A percentile compares a stretch with the other conserved stretches of the same genome.
Evolutionary conservation across 2,797 vertebrate genomes (phyloP).

Genomic region (Ctenochaetus hawaiiensis): DNA sequence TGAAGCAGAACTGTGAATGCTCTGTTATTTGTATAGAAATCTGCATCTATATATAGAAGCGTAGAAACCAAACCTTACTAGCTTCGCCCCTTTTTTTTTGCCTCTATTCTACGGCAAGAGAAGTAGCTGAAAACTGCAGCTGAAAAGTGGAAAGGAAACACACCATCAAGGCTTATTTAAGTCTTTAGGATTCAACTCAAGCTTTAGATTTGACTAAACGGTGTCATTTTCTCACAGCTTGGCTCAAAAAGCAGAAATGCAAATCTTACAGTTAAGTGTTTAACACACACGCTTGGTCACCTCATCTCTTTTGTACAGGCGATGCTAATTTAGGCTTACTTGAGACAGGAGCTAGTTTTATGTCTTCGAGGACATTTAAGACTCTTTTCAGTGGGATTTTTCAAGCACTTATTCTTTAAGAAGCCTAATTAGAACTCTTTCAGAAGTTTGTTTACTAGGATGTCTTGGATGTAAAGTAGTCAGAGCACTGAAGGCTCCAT

Average conservation of each 20-base stretch:
- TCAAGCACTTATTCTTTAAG: conserved; percentile 13
- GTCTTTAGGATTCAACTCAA: conserved; percentile 21
- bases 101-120: background rate
- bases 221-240: conserved; percentile 31
- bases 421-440: conserved; percentile 52
- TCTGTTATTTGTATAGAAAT: conserved; percentile 18
- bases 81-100: conserved; percentile 5
- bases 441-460: conserved; percentile 16
- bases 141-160: conserved; percentile 33
- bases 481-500: conserved; percentile 7
- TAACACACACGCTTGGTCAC: conserved; percentile 32
- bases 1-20: conserved; percentile 20
- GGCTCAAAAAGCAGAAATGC: conserved; percentile 23
- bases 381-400: conserved; percentile 2
- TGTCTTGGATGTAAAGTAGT: conserved; percentile 20
- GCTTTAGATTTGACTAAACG: conserved; percentile 45
- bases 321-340: conserved; percentile 32
- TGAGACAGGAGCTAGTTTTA: conserved; percentile 25
- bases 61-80: background rate
- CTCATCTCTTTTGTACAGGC: conserved; percentile 21
- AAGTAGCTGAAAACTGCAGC: conserved; percentile 28
- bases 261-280: conserved; percentile 29
- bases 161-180: conserved; percentile 26
- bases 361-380: conserved; percentile 9
- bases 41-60: conserved; percentile 34